These are phyloP conservation scores for Pipistrellus pipistrellus DNA, from an alignment of 2,797 vertebrate genomes.

Conservation along the genomic window DNA sequence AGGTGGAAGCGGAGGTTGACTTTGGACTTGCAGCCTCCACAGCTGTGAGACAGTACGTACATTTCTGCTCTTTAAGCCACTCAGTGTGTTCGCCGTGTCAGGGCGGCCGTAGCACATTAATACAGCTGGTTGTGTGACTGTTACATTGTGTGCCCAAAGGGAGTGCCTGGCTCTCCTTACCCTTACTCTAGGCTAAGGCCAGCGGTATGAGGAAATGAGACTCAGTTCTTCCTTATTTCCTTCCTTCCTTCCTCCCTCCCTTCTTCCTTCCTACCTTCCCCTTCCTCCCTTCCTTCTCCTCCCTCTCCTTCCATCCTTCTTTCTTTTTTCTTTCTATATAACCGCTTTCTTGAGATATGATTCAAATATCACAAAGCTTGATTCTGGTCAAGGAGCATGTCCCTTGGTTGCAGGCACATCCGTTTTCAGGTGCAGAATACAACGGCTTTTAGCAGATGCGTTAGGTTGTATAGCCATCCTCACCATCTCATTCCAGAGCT, in stretches of 20 bases:
- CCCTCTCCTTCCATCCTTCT: accelerated
- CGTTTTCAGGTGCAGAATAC: neutral
- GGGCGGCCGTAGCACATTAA: neutral
- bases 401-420: too few species aligned
- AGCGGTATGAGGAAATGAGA: neutral
- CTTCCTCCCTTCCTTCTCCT: neutral
- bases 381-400: too few species aligned
- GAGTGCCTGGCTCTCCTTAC: neutral
- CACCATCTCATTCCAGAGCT: neutral
- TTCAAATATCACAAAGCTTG: neutral
- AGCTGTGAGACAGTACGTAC: neutral
- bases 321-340: neutral
- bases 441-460: neutral
- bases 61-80: neutral
- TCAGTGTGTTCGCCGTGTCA: neutral
- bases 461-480: neutral
- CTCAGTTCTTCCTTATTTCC: neutral
- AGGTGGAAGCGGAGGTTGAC: too few species aligned
- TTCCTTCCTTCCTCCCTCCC: neutral
- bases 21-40: neutral
- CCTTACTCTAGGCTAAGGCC: neutral
- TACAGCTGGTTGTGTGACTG: too few species aligned
- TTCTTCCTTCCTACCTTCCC: too few species aligned
- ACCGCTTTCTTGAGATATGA: neutral
- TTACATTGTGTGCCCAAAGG: neutral